A percentile compares a stretch with the other conserved stretches of the same genome.
Evolutionary conservation across 2,797 vertebrate species (phyloP).

Genomic region (Halcyon chelicuti): DNA sequence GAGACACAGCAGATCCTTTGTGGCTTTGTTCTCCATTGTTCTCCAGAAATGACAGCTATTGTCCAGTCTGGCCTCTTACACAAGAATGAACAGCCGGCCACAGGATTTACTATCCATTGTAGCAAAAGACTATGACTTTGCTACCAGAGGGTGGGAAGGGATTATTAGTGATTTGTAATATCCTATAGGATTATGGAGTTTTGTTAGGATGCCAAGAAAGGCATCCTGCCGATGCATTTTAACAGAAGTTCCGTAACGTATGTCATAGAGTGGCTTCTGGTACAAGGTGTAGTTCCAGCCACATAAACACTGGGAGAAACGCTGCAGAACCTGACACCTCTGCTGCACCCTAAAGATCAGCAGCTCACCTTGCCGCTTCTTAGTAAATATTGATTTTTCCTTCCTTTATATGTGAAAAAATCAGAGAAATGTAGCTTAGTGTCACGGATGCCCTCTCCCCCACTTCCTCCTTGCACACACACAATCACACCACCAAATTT

Average conservation of each 20-base stretch:
- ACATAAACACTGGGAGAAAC: not conserved
- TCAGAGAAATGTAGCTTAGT: not conserved
- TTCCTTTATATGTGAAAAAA: not conserved
- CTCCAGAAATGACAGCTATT: not conserved
- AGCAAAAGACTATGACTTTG: not conserved
- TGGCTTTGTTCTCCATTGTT: not conserved
- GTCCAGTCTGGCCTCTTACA: not conserved
- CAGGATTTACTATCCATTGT: not conserved
- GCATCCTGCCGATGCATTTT: not conserved
- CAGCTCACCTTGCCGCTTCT: not conserved
- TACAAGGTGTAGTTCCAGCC: not conserved
- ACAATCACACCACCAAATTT: not conserved
- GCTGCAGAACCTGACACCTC: not conserved
- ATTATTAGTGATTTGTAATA: not conserved
- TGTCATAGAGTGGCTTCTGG: not conserved
- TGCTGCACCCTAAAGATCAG: not conserved
- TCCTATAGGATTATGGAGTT: not conserved
- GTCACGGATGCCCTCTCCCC: not conserved
- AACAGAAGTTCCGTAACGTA: not conserved
- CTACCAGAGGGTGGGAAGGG: not conserved
- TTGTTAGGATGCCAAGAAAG: not conserved
- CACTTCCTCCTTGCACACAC: fast-evolving
- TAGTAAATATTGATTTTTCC: not conserved
- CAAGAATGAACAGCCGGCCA: not conserved
- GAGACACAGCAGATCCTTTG: not conserved